Conservation (phyloP, 1,140 invertebrate genomes). For the Drosophila pallidifrons region DNA sequence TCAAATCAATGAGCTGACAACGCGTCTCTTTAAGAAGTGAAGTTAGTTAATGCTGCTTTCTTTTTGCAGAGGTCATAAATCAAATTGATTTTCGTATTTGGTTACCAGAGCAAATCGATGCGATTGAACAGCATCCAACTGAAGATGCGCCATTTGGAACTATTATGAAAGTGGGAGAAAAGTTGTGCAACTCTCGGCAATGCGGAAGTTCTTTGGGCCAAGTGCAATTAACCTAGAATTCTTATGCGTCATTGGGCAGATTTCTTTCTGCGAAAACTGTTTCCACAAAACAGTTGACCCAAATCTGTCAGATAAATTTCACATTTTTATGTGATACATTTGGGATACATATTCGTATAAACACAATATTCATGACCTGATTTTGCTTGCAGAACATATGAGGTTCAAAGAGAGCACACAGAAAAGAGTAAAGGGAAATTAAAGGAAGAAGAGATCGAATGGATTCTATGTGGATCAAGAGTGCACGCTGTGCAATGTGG, state of each 20-base stretch:
- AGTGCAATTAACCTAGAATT: slow-evolving; percentile 22
- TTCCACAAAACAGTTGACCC: slow-evolving; percentile 8
- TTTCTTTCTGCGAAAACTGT: not conserved
- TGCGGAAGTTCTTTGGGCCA: not conserved
- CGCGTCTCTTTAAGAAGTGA: slow-evolving; percentile 13
- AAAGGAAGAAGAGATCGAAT: not conserved
- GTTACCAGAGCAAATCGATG: slow-evolving; percentile 3
- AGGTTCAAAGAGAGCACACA: not conserved
- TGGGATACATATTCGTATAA: slow-evolving; percentile 9
- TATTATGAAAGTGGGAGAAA: slow-evolving; percentile 6
- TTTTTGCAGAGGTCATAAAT: not conserved
- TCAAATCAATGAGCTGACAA: slow-evolving; percentile 63
- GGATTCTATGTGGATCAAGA: not conserved
- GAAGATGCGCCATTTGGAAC: not conserved
- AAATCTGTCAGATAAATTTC: slow-evolving; percentile 34
- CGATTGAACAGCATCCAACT: slow-evolving; percentile 20
- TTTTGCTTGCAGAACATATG: slow-evolving; percentile 4
- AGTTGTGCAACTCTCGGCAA: slow-evolving; percentile 21
- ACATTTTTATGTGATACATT: slow-evolving; percentile 27
- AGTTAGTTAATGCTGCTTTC: slow-evolving; percentile 9
- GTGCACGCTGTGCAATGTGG: not conserved
- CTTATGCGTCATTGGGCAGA: slow-evolving; percentile 5
- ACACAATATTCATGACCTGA: slow-evolving; percentile 6
- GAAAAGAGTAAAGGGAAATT: not conserved
- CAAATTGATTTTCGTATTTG: not conserved